These are phyloP conservation scores for Tetheella fluctuosa DNA, from an alignment of 2,888 invertebrate species.

Conservation along the genomic window DNA sequence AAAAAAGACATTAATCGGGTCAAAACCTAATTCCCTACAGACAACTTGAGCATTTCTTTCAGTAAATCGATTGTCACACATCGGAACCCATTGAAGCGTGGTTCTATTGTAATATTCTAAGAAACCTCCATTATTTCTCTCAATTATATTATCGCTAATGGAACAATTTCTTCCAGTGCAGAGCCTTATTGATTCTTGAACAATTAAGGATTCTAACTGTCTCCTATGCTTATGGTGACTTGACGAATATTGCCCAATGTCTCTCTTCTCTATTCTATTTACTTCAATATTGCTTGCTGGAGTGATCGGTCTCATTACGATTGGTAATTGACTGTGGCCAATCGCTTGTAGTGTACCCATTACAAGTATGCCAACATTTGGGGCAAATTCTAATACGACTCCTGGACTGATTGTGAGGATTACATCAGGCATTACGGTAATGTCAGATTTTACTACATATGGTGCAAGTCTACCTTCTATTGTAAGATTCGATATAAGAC, in stretches of 20 bases:
- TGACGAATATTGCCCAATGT: slow-evolving; percentile 60
- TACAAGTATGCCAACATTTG: slow-evolving; percentile 97
- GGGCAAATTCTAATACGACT: slow-evolving; percentile 95
- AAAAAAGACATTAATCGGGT: slow-evolving; percentile 94
- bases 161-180: slow-evolving; percentile 90
- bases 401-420: slow-evolving; percentile 94
- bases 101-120: slow-evolving; percentile 97
- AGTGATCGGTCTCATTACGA: slow-evolving; percentile 88
- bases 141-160: slow-evolving; percentile 78
- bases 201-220: slow-evolving; percentile 82
- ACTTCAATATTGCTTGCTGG: slow-evolving; percentile 61
- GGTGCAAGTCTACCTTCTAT: slow-evolving; percentile 87
- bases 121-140: slow-evolving; percentile 90
- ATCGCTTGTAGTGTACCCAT: slow-evolving; percentile 94
- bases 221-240: slow-evolving; percentile 71
- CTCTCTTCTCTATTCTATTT: slow-evolving; percentile 70
- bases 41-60: slow-evolving; percentile 98
- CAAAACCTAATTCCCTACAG: slow-evolving; percentile 95
- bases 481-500: slow-evolving; percentile 87
- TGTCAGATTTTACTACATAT: slow-evolving; percentile 93
- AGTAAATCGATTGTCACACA: slow-evolving; percentile 97
- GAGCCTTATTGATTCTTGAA: slow-evolving; percentile 88
- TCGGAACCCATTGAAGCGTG: slow-evolving; percentile 97
- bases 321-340: slow-evolving; percentile 90
- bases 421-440: slow-evolving; percentile 98